Conservation (phyloP, 2,888 invertebrate genomes). For the Agapostemon virescens region DNA sequence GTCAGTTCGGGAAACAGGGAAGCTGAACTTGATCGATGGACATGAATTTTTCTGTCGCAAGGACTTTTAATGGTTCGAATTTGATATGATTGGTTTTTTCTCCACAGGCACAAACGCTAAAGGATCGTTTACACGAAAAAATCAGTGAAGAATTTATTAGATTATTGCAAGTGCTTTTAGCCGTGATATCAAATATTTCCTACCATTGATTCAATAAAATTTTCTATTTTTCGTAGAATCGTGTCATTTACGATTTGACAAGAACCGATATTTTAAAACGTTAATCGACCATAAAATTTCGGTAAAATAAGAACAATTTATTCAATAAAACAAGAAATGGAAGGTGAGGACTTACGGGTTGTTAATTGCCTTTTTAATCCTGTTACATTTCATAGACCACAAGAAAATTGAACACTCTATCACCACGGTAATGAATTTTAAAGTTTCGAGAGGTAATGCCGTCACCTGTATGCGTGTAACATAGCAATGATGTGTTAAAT, state of each 20-base stretch:
- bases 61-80: background rate
- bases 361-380: background rate
- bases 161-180: background rate
- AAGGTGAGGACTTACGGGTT: background rate
- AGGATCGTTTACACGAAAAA: background rate
- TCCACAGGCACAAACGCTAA: background rate
- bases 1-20: background rate
- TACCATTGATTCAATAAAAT: background rate
- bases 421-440: background rate
- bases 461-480: background rate
- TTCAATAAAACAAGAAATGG: background rate
- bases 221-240: background rate
- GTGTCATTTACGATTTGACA: too few relatives aligned
- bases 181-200: background rate
- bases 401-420: background rate
- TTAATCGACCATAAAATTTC: too few relatives aligned
- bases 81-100: background rate
- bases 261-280: background rate
- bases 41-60: conserved; percentile 7
- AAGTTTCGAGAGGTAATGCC: background rate
- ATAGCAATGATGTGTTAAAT: background rate
- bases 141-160: background rate
- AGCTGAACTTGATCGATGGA: conserved; percentile 15
- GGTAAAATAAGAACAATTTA: background rate
- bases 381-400: background rate